Evolutionary conservation across 2,113 vertebrate genomes (phyloP), one percentile per base, ranked within the genome.

Genomic region (Vidua macroura): DNA sequence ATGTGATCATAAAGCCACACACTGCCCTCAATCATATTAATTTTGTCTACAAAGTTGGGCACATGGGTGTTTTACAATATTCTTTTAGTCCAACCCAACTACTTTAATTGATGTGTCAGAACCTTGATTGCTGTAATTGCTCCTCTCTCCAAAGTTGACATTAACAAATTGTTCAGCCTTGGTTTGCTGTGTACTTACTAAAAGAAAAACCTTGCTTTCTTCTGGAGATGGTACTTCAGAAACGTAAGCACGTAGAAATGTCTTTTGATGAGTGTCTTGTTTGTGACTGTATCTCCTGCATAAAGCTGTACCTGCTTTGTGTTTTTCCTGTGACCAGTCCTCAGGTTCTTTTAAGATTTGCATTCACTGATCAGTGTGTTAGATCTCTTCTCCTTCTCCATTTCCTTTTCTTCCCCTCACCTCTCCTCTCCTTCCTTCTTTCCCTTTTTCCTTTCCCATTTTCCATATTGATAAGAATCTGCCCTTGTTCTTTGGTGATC

Each of bases 131-230:
- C 51, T 76, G 46, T 59, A 88, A 79, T 66, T 9, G 9, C 59
- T 68, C 31, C 72, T 84, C 77, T 87, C 84, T 77, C 11, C 1
- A 82, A 62, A 0, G 1, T 49, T 93, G 62, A 24, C 7, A 2
- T 74, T 67, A 83, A 88, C 70, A 77, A 80, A 83, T 56, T 67
- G 41, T 80, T 93, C 75, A 91, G 63, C 75, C 52, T 92, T 92
- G 48, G 73, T 83, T 59, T 74, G 72, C n/a, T 89, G 23, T 39
- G 35, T 46, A 52, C 66, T 62, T 69, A 67, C 13, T n/a, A 33
- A 73, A 83, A 73, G 30, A 21, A 80, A 83, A 62, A 52, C 10
- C 21, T 67, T 60, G 22, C 49, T 72, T 89, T 56, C 62, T 77
- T 82, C 76, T 81, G n/a, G 30, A 92, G 60, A 55, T 39, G 77